These are phyloP conservation scores for Muricea muricata DNA, from an alignment of 92 coral and sea anemone species.

Conservation along the genomic window DNA sequence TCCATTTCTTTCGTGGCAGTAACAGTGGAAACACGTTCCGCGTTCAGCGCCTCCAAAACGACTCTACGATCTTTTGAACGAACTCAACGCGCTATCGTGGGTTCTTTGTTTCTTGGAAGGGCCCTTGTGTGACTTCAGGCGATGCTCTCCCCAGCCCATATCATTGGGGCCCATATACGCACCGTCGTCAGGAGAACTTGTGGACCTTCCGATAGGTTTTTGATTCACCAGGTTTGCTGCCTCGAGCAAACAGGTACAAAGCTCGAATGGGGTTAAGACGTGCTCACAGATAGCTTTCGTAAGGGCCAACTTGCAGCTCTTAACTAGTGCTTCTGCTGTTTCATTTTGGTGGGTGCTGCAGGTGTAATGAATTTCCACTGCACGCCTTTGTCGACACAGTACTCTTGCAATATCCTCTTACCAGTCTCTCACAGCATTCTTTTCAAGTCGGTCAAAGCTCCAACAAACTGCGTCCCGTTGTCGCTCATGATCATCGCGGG, in stretches of 20 bases:
- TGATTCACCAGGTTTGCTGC: conserved; percentile 31
- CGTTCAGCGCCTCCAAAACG: too few relatives aligned
- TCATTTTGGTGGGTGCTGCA: conserved; percentile 60
- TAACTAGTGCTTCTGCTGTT: conserved; percentile 43
- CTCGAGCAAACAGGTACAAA: too few relatives aligned
- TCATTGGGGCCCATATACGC: conserved; percentile 55
- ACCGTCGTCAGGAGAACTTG: conserved; percentile 47
- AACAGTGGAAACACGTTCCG: conserved; percentile 49
- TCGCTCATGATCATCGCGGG: conserved; percentile 59
- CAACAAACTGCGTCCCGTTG: conserved; percentile 56
- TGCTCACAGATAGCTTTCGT: conserved; percentile 46
- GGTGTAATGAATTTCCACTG: too few relatives aligned
- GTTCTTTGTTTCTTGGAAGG: conserved; percentile 53
- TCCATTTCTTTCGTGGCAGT: conserved; percentile 45
- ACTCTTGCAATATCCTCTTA: conserved; percentile 21
- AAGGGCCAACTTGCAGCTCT: conserved; percentile 44
- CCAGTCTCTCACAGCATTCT: conserved; percentile 41
- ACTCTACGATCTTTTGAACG: too few relatives aligned
- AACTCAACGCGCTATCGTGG: conserved; percentile 57
- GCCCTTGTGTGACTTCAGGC: conserved; percentile 38
- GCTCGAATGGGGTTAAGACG: conserved; percentile 42
- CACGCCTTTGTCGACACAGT: conserved; percentile 51
- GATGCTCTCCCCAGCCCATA: conserved; percentile 54
- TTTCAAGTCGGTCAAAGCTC: conserved; percentile 50
- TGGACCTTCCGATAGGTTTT: conserved; percentile 42